Evolutionary conservation across 1,140 invertebrate species (phyloP).

Genomic region (Megalonaias nervosa): DNA sequence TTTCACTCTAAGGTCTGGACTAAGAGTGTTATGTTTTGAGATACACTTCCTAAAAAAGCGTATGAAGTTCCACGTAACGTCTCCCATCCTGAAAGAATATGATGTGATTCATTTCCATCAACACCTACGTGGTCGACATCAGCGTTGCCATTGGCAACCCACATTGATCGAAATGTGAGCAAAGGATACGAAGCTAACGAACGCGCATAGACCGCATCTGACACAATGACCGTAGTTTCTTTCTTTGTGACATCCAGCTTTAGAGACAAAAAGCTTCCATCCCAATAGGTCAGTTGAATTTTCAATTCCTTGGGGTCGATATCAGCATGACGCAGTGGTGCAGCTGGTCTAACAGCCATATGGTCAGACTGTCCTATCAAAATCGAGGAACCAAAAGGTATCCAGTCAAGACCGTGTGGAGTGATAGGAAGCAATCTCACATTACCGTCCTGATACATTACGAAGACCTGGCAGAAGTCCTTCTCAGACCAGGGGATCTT

Average conservation of each 20-base stretch:
- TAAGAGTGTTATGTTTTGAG: slow-evolving; percentile 54
- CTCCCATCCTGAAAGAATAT: slow-evolving; percentile 35
- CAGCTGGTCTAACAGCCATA: slow-evolving; percentile 30
- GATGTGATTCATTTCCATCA: slow-evolving; percentile 29
- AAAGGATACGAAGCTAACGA: slow-evolving; percentile 10
- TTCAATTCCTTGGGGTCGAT: slow-evolving; percentile 31
- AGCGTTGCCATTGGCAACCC: slow-evolving; percentile 48
- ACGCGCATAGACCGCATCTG: too few species aligned
- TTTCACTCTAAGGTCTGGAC: slow-evolving; percentile 51
- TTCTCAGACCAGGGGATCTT: slow-evolving; percentile 32
- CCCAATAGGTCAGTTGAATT: slow-evolving; percentile 6
- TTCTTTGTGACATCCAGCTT: too few species aligned
- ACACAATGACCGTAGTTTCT: too few species aligned
- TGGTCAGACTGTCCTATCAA: slow-evolving; percentile 30
- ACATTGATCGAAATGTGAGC: slow-evolving; percentile 54
- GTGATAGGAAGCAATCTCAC: slow-evolving; percentile 42
- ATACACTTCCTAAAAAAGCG: slow-evolving; percentile 56
- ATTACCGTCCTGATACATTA: slow-evolving; percentile 56
- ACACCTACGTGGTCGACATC: slow-evolving; percentile 53
- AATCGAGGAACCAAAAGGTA: slow-evolving; percentile 55
- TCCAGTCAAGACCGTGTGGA: slow-evolving; percentile 53
- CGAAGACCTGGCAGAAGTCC: slow-evolving; percentile 47
- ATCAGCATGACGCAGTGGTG: slow-evolving; percentile 38
- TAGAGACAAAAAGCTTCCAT: too few species aligned
- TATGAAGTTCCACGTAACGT: slow-evolving; percentile 36